phyloP scores from a whole-genome alignment of 2,797 vertebrate genomes.

The Sebastolobus alascanus region DNA sequence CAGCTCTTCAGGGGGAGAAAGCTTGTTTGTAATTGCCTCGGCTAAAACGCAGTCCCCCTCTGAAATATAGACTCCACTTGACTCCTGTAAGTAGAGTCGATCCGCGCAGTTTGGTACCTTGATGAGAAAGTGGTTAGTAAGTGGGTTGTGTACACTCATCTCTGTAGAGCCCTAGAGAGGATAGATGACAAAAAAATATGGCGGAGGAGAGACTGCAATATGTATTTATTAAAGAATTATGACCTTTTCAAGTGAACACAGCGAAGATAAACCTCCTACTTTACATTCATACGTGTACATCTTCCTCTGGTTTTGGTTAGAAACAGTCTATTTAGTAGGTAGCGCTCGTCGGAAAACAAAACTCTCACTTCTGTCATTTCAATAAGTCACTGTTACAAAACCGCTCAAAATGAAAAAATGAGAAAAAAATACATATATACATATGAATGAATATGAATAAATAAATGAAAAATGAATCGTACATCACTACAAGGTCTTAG shows the following conservation, averaged over 20 bases:
- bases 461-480: too few species aligned
- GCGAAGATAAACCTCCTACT: background rate
- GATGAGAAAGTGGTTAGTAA: constrained; percentile 51
- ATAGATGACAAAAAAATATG: background rate
- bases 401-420: too few species aligned
- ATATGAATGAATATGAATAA: too few species aligned
- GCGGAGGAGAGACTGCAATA: background rate
- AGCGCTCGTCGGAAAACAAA: too few species aligned
- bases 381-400: too few species aligned
- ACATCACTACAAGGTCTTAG: too few species aligned
- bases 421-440: too few species aligned
- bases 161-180: constrained; percentile 16
- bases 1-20: constrained; percentile 65
- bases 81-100: constrained; percentile 60
- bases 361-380: too few species aligned
- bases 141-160: constrained; percentile 25
- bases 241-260: background rate
- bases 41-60: constrained; percentile 53
- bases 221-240: background rate
- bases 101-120: constrained; percentile 58
- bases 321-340: background rate
- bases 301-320: background rate
- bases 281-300: background rate
- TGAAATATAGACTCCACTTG: constrained; percentile 71
- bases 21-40: constrained; percentile 73